Evolutionary conservation across 2,113 vertebrate species (phyloP).

Genomic region (Crotalus horridus): DNA sequence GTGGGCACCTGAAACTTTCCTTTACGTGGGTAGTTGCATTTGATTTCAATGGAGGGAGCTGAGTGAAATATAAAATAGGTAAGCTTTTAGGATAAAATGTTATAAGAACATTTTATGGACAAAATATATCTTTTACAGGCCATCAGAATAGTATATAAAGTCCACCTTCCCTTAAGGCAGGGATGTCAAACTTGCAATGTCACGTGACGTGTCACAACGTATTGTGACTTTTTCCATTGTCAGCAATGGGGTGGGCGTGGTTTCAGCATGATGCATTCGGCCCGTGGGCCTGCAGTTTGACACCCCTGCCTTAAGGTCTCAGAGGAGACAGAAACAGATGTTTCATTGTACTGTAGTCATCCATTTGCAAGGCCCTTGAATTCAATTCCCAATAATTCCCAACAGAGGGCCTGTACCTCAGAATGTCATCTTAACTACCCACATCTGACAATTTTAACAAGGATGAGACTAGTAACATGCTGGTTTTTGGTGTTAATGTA

Average conservation of each 20-base stretch:
- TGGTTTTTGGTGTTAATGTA: neutral
- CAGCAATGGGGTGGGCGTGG: too few species aligned
- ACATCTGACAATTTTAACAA: neutral
- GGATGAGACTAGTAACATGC: neutral
- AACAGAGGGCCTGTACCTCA: neutral
- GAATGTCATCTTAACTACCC: neutral
- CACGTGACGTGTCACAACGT: too few species aligned
- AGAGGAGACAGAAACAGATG: neutral
- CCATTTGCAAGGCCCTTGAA: neutral
- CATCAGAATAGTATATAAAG: neutral
- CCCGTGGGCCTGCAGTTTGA: too few species aligned
- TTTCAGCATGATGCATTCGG: too few species aligned
- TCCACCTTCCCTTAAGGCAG: neutral
- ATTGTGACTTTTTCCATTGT: too few species aligned
- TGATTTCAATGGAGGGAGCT: neutral
- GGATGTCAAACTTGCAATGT: too few species aligned
- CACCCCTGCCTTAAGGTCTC: neutral
- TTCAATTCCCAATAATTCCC: neutral
- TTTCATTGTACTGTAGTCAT: neutral
- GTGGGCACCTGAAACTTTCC: neutral
- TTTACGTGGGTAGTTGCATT: neutral
- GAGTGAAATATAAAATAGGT: neutral
- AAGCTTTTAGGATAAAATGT: neutral
- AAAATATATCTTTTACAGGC: neutral
- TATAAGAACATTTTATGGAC: neutral